These are phyloP conservation scores for Zaprionus capensis DNA, from an alignment of 1,140 invertebrate species.

Conservation along the genomic window DNA sequence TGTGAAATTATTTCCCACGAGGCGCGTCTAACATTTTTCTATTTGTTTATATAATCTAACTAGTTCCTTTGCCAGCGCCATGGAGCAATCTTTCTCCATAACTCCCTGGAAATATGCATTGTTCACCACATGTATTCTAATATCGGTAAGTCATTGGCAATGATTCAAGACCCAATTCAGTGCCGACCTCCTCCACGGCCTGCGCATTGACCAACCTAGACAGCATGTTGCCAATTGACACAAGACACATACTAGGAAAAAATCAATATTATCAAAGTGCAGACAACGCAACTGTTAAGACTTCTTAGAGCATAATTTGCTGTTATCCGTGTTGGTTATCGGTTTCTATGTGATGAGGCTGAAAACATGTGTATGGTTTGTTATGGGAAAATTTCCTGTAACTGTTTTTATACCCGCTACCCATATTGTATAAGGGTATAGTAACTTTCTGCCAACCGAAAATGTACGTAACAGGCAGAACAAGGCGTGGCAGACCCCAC, in stretches of 20 bases:
- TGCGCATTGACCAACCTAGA: constrained; percentile 14
- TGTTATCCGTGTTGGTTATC: too few relatives aligned
- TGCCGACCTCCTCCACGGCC: constrained; percentile 8
- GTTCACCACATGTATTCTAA: constrained; percentile 67
- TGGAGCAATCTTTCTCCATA: constrained; percentile 69
- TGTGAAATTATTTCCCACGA: background rate
- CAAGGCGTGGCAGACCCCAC: too few relatives aligned
- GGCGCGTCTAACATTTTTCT: background rate
- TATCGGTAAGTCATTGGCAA: constrained; percentile 52
- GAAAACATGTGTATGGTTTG: too few relatives aligned
- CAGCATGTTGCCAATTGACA: constrained; percentile 18
- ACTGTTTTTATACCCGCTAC: too few relatives aligned
- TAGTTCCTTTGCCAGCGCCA: constrained; percentile 27
- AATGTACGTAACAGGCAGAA: too few relatives aligned
- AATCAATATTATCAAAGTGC: constrained; percentile 38
- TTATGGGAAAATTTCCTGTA: too few relatives aligned
- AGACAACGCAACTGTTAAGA: background rate
- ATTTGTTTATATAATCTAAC: background rate
- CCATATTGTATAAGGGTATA: too few relatives aligned
- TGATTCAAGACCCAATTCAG: constrained; percentile 3
- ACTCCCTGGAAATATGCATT: constrained; percentile 72
- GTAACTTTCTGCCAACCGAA: too few relatives aligned
- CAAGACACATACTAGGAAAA: constrained; percentile 1
- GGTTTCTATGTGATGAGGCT: too few relatives aligned
- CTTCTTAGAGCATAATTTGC: background rate